phyloP scores from a whole-genome alignment of 2,113 vertebrate genomes.

The Tringa solitaria region DNA sequence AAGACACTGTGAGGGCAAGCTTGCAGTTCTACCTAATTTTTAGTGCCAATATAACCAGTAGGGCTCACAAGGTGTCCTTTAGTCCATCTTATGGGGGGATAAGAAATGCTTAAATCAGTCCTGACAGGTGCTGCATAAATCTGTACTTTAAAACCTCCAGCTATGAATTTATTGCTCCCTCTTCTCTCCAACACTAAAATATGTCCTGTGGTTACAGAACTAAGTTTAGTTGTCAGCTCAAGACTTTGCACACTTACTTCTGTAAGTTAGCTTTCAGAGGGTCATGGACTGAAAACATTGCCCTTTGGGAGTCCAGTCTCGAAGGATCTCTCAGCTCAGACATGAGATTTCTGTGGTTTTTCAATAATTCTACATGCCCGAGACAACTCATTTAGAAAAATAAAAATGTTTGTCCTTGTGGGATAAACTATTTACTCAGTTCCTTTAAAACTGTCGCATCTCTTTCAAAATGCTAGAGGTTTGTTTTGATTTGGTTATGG shows the following conservation, averaged over 20 bases:
- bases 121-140: background rate
- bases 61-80: background rate
- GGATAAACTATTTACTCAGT: slow-evolving; percentile 30
- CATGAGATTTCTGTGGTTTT: slow-evolving; percentile 43
- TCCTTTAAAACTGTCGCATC: slow-evolving; percentile 27
- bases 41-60: background rate
- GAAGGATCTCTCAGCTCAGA: background rate
- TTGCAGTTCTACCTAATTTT: background rate
- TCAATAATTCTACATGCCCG: background rate
- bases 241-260: background rate
- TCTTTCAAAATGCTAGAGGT: slow-evolving; percentile 6
- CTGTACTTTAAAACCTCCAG: background rate
- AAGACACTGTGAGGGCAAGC: background rate
- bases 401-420: slow-evolving; percentile 43
- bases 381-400: slow-evolving; percentile 37
- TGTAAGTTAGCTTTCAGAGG: background rate
- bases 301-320: background rate
- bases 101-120: background rate
- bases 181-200: background rate
- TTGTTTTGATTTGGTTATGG: background rate
- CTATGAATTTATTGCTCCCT: background rate
- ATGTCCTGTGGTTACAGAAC: background rate
- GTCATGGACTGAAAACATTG: background rate
- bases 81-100: background rate
- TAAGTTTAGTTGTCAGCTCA: background rate